Evolutionary conservation across 1,140 invertebrate genomes (phyloP).

Genomic region (Sminthurinus signatus): DNA sequence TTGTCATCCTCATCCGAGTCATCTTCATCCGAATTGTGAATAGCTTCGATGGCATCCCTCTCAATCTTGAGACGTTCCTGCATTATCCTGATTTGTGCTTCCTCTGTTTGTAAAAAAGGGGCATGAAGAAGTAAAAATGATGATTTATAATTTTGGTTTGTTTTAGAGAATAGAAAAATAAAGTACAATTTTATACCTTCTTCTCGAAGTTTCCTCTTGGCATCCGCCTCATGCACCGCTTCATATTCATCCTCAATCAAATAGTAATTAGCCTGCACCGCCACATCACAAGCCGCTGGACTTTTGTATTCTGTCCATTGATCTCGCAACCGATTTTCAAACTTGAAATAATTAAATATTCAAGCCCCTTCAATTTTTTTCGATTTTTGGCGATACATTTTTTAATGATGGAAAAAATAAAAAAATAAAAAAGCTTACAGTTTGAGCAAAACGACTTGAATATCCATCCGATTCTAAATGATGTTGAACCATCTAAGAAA

Average conservation of each 20-base stretch:
- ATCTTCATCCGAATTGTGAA: constrained; percentile 16
- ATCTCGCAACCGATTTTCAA: constrained; percentile 14
- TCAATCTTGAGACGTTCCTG: constrained; percentile 11
- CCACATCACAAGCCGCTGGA: constrained; percentile 15
- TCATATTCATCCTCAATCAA: constrained; percentile 32
- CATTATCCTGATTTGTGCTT: constrained; percentile 11
- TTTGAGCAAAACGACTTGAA: constrained; percentile 22
- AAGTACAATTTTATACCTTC: constrained; percentile 1
- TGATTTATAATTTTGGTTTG: not conserved
- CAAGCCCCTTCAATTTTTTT: no score
- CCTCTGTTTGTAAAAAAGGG: constrained; percentile 2
- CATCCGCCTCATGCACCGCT: constrained; percentile 13
- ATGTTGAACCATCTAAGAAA: constrained; percentile 25
- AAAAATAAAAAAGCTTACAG: no score
- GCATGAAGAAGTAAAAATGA: not conserved
- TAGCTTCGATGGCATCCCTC: constrained; percentile 10
- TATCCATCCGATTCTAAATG: constrained; percentile 24
- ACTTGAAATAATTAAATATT: no score
- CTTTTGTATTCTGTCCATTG: constrained; percentile 26
- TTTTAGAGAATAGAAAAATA: not conserved
- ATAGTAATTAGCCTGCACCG: constrained; percentile 19
- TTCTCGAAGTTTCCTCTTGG: constrained; percentile 9
- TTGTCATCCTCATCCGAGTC: constrained; percentile 24
- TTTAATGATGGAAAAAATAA: no score
- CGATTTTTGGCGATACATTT: no score